Evolutionary conservation across 2,888 invertebrate genomes (phyloP), one percentile per base, ranked within the genome.

Genomic region (Aethes cnicana): DNA sequence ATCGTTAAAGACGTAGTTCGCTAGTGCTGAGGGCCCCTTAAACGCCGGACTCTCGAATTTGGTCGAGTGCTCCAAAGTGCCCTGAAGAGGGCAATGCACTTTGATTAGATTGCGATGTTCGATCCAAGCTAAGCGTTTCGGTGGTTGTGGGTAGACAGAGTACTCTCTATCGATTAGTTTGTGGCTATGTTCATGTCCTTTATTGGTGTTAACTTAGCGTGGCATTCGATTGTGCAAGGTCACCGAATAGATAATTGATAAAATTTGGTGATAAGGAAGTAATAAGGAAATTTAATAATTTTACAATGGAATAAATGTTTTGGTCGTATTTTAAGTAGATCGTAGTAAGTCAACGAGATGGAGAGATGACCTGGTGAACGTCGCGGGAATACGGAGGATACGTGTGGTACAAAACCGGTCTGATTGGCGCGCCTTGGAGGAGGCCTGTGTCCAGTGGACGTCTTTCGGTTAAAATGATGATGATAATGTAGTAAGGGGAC

Each of bases 31-130:
- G 72, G 57, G 71, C 66, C 56, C 77, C 75, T 62, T 43, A 55
- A 64, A 58, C 57, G 60, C 28, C 59, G 64, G 68, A 57, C 74
- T 69, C 75, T 81, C 62, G 70, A 76, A 77, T 74, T 77, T 69
- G 63, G 71, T 65, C 64, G 70, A 81, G 77, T 74, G 53, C 46
- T 53, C 59, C 44, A 36, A 48, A 53, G 42, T 66, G 69, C 64
- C 64, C 28, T 53, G 58, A 53, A 58, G 61, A 52, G 54, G 50
- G 44, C 48, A 63, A 65, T 65, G 68, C 65, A 62, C 69, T 58
- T 61, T 76, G 81, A 84, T 85, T 82, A 78, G 77, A 80, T 81
- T 68, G 72, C 72, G 68, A 64, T 60, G 59, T 82, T 75, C 74
- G 76, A 76, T 81, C 80, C 72, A 69, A 73, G 79, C 73, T 72